Evolutionary conservation across 2,888 invertebrate genomes (phyloP).

Genomic region (Lithophane socia): DNA sequence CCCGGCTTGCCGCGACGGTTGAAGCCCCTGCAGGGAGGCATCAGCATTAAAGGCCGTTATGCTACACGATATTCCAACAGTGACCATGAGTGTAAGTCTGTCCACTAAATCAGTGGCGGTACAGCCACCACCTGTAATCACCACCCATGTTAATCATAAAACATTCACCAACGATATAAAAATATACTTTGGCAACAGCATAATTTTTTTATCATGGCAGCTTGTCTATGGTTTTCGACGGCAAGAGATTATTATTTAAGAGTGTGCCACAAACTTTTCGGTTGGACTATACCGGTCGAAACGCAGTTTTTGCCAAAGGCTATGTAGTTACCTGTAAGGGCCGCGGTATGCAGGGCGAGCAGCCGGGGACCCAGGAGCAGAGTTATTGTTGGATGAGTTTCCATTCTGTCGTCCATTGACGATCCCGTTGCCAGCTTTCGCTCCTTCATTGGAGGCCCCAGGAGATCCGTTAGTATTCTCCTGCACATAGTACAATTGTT

Average conservation of each 20-base stretch:
- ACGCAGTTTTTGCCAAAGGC: not conserved
- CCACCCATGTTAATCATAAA: not conserved
- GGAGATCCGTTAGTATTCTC: slow-evolving; percentile 72
- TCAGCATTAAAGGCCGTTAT: not conserved
- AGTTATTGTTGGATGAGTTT: slow-evolving; percentile 70
- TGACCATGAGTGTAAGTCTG: not conserved
- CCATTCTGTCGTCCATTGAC: slow-evolving; percentile 61
- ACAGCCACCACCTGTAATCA: not conserved
- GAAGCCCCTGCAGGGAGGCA: slow-evolving; percentile 79
- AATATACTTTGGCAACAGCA: not conserved
- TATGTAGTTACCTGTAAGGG: slow-evolving; percentile 79
- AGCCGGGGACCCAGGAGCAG: slow-evolving; percentile 76
- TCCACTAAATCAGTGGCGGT: not conserved
- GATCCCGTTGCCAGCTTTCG: slow-evolving; percentile 66
- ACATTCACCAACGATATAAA: not conserved
- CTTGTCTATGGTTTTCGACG: not conserved
- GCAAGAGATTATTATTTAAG: not conserved
- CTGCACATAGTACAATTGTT: slow-evolving; percentile 45
- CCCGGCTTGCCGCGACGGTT: slow-evolving; percentile 87
- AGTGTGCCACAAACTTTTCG: too few relatives aligned
- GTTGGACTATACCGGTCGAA: not conserved
- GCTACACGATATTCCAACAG: not conserved
- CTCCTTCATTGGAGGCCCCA: slow-evolving; percentile 69
- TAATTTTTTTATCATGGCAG: not conserved
- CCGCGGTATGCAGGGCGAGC: slow-evolving; percentile 77